Evolutionary conservation across 2,797 vertebrate genomes (phyloP), one percentile per base, ranked within the genome.

Genomic region (Parotocinclus haroldoi): DNA sequence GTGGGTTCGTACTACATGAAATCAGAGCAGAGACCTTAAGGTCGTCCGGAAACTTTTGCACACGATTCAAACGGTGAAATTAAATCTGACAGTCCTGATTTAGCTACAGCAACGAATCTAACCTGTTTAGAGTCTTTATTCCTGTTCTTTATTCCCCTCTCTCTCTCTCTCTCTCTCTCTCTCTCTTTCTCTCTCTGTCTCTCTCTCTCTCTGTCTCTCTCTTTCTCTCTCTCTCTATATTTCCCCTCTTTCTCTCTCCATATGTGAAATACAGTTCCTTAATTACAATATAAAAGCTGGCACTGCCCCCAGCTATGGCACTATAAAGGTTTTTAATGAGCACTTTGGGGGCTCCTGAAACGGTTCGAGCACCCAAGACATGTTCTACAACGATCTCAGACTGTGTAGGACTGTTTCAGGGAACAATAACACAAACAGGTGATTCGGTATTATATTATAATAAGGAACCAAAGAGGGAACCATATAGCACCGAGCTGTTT

Each of bases 291-390:
- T 59, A 58, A 59, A 58, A 65, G 56, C 62, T 59, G 27, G 10
- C 12, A n/a, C 55, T 49, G 40, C 66, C 66, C 38, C 56, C 9
- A 19, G 18, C 53, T 54, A 54, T 68, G 40, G 14, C 57, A 60
- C 50, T 11, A 42, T 52, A 71, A 51, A 49, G 50, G 42, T 40
- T 60, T 60, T 65, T 71, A 71, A 71, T 71, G 57, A 71, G 63
- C 50, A 71, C 63, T 59, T 60, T 49, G 46, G 42, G 63, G 44
- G 36, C 19, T 37, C 13, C 14, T 66, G 18, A 58, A 71, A 49
- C 37, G 17, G 63, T 37, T 60, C 36, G 27, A 66, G 50, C 69
- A 66, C 57, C 69, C 66, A 50, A 66, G 59, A 66, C 49, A 54
- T 12, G 38, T 60, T 52, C 49, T 49, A 45, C 40, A 58, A 18